Base-by-base conservation (phyloP, 2,888 invertebrate species). In the Ypsolopha sequella region DNA sequence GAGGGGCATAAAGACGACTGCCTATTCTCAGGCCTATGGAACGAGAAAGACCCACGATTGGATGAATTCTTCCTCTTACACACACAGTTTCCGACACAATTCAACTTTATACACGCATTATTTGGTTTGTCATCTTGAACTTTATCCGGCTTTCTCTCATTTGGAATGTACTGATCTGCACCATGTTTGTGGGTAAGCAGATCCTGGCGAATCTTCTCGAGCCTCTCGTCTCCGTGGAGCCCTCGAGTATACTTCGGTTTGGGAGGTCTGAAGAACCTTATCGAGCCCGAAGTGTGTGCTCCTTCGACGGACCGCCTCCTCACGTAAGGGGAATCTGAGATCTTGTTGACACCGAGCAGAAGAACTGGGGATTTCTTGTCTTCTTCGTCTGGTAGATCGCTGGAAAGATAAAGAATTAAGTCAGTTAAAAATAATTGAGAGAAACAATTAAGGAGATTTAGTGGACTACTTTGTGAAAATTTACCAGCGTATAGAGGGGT, bases 321-420 rank as follows among this genome's bases (percentile, higher is more conserved):
- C 24, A 79, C 70, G 55, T 80, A 77, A 1, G 87, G 85, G 0
- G 86, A 86, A 55, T 86, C 86, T 6, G 80, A 75, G 61, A 79
- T 88, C 68, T 89, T 89, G 71, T 88, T 90, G 55, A 90, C 89
- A 55, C 89, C 89, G 66, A 90, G 71, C 50, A 90, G 88, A 54
- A 90, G 82, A 49, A 90, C 90, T 8, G 87, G 85, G 50, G 89
- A 87, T 58, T 89, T 87, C 65, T 87, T 87, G 61, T 90, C 90
- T 62, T 87, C 87, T 63, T 85, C 81, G 68, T 90, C 89, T 34
- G 90, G 90, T 53, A 90, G 82, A 64, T 90, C 90, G 67, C 90
- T 90, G 88, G 48, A 82, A 84, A 59, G 51, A 66, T 53, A 54
- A 51, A 51, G 36, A 50, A n/a, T n/a, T n/a, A n/a, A 8, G 46